Conservation (phyloP, 2,888 invertebrate species). For the Dioctria rufipes region DNA sequence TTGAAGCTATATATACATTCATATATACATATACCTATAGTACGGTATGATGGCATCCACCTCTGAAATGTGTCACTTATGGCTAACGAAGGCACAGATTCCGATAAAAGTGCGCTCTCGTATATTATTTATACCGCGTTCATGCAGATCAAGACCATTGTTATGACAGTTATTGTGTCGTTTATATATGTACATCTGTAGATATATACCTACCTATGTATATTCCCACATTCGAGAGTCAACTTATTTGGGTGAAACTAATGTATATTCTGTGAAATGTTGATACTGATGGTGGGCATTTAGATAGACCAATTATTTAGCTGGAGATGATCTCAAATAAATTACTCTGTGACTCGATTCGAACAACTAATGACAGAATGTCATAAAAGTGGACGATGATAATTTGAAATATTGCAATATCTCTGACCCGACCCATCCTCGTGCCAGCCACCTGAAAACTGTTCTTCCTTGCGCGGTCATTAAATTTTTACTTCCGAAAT, state of each 20-base stretch:
- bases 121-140: not conserved
- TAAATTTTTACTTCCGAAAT: conserved; percentile 14
- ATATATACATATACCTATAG: not conserved
- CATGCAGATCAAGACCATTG: conserved; percentile 35
- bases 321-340: conserved; percentile 10
- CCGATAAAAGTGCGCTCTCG: conserved; percentile 29
- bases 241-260: not conserved
- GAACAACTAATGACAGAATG: conserved; percentile 29
- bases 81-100: conserved; percentile 49
- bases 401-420: conserved; percentile 26
- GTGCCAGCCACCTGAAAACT: conserved; percentile 21
- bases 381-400: conserved; percentile 35
- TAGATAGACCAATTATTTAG: conserved; percentile 17
- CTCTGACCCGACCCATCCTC: too few species aligned
- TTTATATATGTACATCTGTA: not conserved
- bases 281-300: conserved; percentile 8
- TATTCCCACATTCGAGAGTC: too few species aligned
- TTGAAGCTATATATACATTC: too few species aligned
- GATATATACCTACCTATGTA: too few species aligned
- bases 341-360: not conserved
- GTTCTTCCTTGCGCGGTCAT: not conserved
- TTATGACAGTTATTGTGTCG: conserved; percentile 47
- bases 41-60: conserved; percentile 22
- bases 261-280: conserved; percentile 3
- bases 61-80: conserved; percentile 51